These are phyloP conservation scores for Clivina fossor DNA, from an alignment of 2,888 invertebrate genomes.

Conservation along the genomic window DNA sequence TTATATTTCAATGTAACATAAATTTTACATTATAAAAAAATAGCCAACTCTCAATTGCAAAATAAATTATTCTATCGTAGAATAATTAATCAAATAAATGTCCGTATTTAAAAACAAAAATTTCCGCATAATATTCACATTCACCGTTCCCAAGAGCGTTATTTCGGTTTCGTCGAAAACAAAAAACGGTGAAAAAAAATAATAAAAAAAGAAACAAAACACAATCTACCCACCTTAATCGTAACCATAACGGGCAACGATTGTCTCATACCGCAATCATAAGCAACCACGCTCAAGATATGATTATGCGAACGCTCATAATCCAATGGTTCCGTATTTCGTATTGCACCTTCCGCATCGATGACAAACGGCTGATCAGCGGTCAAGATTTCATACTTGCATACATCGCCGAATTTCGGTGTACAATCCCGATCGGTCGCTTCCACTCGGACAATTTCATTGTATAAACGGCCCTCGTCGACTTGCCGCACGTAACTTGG, in stretches of 20 bases:
- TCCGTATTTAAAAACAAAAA: too few relatives aligned
- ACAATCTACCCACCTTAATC: too few relatives aligned
- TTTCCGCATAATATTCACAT: too few relatives aligned
- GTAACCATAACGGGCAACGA: conserved; percentile 95
- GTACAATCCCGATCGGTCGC: conserved; percentile 94
- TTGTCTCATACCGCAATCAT: conserved; percentile 95
- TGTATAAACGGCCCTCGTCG: conserved; percentile 88
- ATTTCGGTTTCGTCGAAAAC: too few relatives aligned
- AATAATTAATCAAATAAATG: too few relatives aligned
- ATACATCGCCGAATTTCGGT: conserved; percentile 92
- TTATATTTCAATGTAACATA: too few relatives aligned
- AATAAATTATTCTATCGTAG: too few relatives aligned
- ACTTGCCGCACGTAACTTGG: conserved; percentile 87
- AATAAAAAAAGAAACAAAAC: too few relatives aligned
- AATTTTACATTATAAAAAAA: too few relatives aligned
- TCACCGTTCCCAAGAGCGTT: too few relatives aligned
- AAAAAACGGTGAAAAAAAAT: too few relatives aligned
- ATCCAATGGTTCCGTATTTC: conserved; percentile 90
- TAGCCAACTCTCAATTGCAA: too few relatives aligned
- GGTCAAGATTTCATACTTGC: conserved; percentile 95
- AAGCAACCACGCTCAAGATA: conserved; percentile 94
- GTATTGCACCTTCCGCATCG: conserved; percentile 91
- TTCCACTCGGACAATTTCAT: conserved; percentile 87
- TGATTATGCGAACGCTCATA: conserved; percentile 93
- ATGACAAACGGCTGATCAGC: conserved; percentile 89